Conservation (phyloP, 2,888 invertebrate species). For the Aphodius granarius region DNA sequence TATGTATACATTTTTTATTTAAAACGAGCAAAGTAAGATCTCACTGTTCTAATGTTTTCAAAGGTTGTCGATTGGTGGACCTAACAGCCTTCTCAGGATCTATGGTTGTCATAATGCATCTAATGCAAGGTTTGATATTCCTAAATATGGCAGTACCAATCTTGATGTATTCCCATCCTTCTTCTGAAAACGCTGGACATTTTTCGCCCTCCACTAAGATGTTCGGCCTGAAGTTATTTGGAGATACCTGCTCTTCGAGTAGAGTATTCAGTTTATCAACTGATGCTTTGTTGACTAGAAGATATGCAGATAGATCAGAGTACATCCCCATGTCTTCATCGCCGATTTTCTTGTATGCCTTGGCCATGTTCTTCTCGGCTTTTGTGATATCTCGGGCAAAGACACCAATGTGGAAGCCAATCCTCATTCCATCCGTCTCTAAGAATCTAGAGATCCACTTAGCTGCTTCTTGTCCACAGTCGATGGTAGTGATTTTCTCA, state of each 20-base stretch:
- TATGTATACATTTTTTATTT: slow-evolving; percentile 11
- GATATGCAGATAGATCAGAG: slow-evolving; percentile 58
- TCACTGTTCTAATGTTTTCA: slow-evolving; percentile 58
- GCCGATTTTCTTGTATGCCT: slow-evolving; percentile 42
- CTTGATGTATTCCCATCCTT: slow-evolving; percentile 61
- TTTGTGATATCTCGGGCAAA: slow-evolving; percentile 25
- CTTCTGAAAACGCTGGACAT: slow-evolving; percentile 55
- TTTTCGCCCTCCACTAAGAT: slow-evolving; percentile 56
- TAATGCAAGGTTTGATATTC: slow-evolving; percentile 60
- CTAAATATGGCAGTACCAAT: slow-evolving; percentile 57
- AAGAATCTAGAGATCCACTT: slow-evolving; percentile 61
- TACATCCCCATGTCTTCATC: slow-evolving; percentile 49
- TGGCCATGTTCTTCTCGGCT: slow-evolving; percentile 26
- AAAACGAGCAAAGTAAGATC: slow-evolving; percentile 22
- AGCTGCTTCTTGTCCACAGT: slow-evolving; percentile 65
- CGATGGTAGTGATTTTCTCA: slow-evolving; percentile 56
- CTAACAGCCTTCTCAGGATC: slow-evolving; percentile 56
- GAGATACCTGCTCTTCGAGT: slow-evolving; percentile 49
- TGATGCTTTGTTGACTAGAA: slow-evolving; percentile 58
- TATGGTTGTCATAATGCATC: slow-evolving; percentile 55
- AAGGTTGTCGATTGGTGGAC: slow-evolving; percentile 54
- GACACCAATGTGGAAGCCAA: slow-evolving; percentile 45
- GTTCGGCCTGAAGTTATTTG: slow-evolving; percentile 60
- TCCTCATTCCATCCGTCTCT: slow-evolving; percentile 42
- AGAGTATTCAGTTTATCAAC: slow-evolving; percentile 57